Evolutionary conservation across 1,140 invertebrate species (phyloP).

Genomic region (Saxidomus purpurata): DNA sequence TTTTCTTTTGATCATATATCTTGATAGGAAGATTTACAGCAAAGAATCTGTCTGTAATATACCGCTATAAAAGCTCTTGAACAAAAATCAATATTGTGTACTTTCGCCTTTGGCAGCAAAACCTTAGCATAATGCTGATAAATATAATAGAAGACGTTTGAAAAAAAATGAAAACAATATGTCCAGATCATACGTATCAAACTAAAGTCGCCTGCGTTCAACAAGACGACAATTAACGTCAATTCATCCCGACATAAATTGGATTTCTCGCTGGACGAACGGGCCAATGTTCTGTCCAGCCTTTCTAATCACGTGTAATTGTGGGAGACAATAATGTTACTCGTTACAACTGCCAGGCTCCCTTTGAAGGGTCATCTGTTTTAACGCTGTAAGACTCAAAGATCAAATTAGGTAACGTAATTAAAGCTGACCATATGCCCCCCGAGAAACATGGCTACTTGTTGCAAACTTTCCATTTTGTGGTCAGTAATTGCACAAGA

Average conservation of each 20-base stretch:
- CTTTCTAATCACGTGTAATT: constrained; percentile 57
- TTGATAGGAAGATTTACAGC: not conserved
- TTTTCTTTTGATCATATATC: no score
- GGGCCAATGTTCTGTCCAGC: constrained; percentile 33
- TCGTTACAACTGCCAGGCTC: constrained; percentile 53
- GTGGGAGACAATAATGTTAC: constrained; percentile 58
- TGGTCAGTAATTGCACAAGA: not conserved
- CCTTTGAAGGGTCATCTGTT: constrained; percentile 53
- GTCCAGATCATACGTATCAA: not conserved
- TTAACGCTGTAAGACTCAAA: constrained; percentile 35
- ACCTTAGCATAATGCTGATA: not conserved
- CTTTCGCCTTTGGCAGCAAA: not conserved
- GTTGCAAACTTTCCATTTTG: not conserved
- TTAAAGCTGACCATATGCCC: constrained; percentile 63
- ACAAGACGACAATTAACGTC: constrained; percentile 55
- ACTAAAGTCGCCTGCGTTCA: constrained; percentile 16
- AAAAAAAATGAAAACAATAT: not conserved
- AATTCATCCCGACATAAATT: constrained; percentile 55
- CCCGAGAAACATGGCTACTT: constrained; percentile 19
- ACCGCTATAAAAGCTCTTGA: not conserved
- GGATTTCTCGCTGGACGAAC: constrained; percentile 58
- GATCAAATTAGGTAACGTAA: constrained; percentile 47
- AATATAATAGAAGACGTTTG: not conserved
- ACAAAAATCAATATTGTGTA: not conserved
- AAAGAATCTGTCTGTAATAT: not conserved